Conservation (phyloP, 2,888 invertebrate species). For the Scotopteryx bipunctaria region DNA sequence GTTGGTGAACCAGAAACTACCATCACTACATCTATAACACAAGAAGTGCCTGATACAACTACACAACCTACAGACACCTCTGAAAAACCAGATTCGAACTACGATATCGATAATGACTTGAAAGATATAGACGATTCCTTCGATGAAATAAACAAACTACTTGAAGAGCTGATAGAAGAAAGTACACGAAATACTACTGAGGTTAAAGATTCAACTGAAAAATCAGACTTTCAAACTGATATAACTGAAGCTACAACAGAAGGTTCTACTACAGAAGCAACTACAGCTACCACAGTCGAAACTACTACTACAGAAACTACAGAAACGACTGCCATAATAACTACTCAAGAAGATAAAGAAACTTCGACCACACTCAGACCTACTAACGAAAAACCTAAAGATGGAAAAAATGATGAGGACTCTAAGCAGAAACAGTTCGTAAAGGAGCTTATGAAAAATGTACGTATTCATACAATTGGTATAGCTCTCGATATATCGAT, state of each 20-base stretch:
- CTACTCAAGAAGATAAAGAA: background rate
- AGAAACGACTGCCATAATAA: background rate
- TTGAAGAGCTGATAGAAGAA: conserved; percentile 14
- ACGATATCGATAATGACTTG: background rate
- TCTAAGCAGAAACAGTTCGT: conserved; percentile 31
- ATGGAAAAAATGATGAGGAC: conserved; percentile 2
- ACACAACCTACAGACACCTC: background rate
- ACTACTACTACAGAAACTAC: background rate
- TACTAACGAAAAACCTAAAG: background rate
- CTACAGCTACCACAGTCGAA: background rate
- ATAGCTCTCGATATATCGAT: too few species aligned
- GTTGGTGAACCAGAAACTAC: conserved; percentile 19
- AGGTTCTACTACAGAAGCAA: background rate
- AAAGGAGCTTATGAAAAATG: conserved; percentile 41
- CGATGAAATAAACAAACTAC: conserved; percentile 18
- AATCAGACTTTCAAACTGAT: background rate
- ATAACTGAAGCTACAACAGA: background rate
- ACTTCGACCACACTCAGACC: background rate
- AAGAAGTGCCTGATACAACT: conserved; percentile 7
- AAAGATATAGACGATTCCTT: conserved; percentile 21
- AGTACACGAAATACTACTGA: background rate
- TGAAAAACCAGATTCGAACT: background rate
- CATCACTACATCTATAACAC: conserved; percentile 4
- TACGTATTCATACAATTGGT: conserved; percentile 24
- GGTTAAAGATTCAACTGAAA: background rate